Evolutionary conservation across 2,888 invertebrate genomes (phyloP).

Genomic region (Eilema caniola): DNA sequence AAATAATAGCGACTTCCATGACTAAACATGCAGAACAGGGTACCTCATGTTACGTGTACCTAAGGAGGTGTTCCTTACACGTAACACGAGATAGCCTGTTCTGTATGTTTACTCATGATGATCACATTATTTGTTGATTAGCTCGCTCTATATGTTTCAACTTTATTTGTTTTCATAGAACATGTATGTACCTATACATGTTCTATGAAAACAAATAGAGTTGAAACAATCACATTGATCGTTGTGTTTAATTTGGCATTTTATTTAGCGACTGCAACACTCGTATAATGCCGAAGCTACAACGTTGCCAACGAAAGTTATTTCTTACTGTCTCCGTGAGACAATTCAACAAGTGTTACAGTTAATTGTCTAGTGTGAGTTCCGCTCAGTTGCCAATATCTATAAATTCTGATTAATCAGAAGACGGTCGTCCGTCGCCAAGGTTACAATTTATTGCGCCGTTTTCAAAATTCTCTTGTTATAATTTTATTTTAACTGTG

Average conservation of each 20-base stretch:
- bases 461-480: conserved; percentile 45
- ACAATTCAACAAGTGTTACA: conserved; percentile 75
- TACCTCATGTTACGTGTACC: no score
- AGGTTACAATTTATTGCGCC: conserved; percentile 55
- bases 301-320: conserved; percentile 75
- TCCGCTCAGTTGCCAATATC: conserved; percentile 74
- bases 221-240: conserved; percentile 49
- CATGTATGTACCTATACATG: background rate
- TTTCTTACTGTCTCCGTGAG: conserved; percentile 72
- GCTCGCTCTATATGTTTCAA: no score
- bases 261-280: conserved; percentile 57
- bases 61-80: no score
- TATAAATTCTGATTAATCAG: conserved; percentile 77
- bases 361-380: conserved; percentile 69
- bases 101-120: background rate
- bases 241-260: conserved; percentile 71
- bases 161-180: no score
- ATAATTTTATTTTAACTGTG: conserved; percentile 49
- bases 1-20: background rate
- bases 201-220: conserved; percentile 30
- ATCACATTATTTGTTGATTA: background rate
- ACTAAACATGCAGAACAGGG: no score
- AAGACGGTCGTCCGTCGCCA: conserved; percentile 58
- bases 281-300: conserved; percentile 55
- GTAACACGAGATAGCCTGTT: background rate